A percentile compares a stretch with the other conserved stretches of the same genome.
phyloP scores from a whole-genome alignment of 2,797 vertebrate species.

The Enteromius unitaeniatus region DNA sequence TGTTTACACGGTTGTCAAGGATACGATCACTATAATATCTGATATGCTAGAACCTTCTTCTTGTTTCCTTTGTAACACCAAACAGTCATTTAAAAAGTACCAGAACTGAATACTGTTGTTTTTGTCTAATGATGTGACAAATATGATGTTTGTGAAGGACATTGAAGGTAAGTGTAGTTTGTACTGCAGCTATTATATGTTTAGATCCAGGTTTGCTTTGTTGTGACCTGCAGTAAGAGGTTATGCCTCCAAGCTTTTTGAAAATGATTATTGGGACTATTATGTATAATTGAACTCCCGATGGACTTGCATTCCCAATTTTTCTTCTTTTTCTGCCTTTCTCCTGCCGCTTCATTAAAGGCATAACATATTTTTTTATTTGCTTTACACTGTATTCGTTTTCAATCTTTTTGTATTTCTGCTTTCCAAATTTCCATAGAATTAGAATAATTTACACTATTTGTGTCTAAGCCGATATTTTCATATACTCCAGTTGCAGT shows the following conservation, averaged over 20 bases:
- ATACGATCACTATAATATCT: not conserved
- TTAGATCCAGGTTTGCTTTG: slow-evolving; percentile 23
- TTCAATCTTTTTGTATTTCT: slow-evolving; percentile 18
- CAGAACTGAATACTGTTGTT: slow-evolving; percentile 26
- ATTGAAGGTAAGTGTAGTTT: slow-evolving; percentile 47
- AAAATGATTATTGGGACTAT: slow-evolving; percentile 43
- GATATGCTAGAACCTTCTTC: not conserved
- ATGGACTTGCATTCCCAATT: slow-evolving; percentile 18
- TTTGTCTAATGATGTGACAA: slow-evolving; percentile 11
- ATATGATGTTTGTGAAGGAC: slow-evolving; percentile 41
- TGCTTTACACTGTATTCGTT: not conserved
- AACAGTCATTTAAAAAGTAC: slow-evolving; percentile 57
- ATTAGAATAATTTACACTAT: slow-evolving; percentile 8
- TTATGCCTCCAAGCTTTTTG: slow-evolving; percentile 43
- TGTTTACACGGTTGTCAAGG: no score
- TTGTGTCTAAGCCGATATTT: slow-evolving; percentile 1
- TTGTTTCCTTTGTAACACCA: slow-evolving; percentile 54
- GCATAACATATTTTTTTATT: slow-evolving; percentile 6
- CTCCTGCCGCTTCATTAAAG: slow-evolving; percentile 19
- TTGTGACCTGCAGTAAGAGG: slow-evolving; percentile 26
- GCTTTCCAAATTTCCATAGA: not conserved
- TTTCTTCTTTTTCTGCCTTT: slow-evolving; percentile 2
- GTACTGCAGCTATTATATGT: not conserved
- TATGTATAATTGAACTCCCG: slow-evolving; percentile 45
- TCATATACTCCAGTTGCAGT: not conserved